phyloP scores from a whole-genome alignment of 2,888 invertebrate species.

The Venustoraphidia nigricollis region DNA sequence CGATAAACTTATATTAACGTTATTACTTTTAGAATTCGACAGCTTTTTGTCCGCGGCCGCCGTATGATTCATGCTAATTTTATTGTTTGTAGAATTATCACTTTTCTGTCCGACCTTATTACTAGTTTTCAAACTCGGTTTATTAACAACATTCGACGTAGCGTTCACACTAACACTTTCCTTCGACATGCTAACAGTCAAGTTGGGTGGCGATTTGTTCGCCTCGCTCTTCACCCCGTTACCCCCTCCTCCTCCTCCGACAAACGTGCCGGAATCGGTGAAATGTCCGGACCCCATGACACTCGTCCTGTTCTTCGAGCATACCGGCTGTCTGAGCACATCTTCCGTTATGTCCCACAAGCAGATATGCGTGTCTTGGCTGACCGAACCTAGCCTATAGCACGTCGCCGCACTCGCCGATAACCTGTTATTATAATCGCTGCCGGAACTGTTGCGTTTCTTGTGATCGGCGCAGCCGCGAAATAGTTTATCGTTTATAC shows the following conservation, averaged over 20 bases:
- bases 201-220: not conserved
- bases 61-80: constrained; percentile 4
- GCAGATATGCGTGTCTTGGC: constrained; percentile 95
- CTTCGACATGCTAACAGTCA: constrained; percentile 19
- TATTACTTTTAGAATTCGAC: constrained; percentile 7
- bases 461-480: constrained; percentile 11
- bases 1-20: constrained; percentile 7
- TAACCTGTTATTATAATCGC: constrained; percentile 17
- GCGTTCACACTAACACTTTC: constrained; percentile 16
- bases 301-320: constrained; percentile 26
- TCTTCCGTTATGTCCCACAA: constrained; percentile 98
- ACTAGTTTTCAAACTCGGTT: constrained; percentile 18
- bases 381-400: constrained; percentile 83
- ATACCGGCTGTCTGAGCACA: constrained; percentile 61
- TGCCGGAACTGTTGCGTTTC: constrained; percentile 16
- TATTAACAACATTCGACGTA: constrained; percentile 15
- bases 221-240: constrained; percentile 19
- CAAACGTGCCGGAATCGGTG: constrained; percentile 22
- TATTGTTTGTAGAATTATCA: constrained; percentile 3
- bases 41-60: constrained; percentile 2
- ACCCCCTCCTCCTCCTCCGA: constrained; percentile 16
- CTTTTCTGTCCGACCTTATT: constrained; percentile 5
- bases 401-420: constrained; percentile 33
- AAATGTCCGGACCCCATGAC: constrained; percentile 21
- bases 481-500: constrained; percentile 6